Conservation (phyloP, 1,140 invertebrate species). For the Hylyphantes graminicola region DNA sequence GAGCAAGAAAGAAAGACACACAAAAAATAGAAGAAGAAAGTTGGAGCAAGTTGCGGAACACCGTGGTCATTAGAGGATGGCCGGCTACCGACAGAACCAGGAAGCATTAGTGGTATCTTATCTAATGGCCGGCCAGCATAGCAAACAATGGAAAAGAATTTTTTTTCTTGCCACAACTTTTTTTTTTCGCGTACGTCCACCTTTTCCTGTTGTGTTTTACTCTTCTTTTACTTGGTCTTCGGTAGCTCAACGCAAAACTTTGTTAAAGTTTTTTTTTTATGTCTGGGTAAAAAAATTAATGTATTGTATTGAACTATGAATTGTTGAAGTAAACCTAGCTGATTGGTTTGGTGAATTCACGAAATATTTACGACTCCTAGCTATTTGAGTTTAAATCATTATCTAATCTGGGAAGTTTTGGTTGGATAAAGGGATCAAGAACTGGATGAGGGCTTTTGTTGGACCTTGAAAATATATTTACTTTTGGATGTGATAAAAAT, state of each 20-base stretch:
- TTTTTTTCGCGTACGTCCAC: constrained; percentile 7
- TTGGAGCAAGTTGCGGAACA: constrained; percentile 59
- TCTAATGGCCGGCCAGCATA: constrained; percentile 54
- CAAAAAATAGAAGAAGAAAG: constrained; percentile 46
- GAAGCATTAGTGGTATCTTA: constrained; percentile 60
- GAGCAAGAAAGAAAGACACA: constrained; percentile 30
- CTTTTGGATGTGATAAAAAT: too few species aligned
- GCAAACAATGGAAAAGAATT: constrained; percentile 45
- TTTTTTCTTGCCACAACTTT: constrained; percentile 3
- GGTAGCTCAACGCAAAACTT: background rate
- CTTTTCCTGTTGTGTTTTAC: constrained; percentile 26
- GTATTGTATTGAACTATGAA: too few species aligned
- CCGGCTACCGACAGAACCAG: constrained; percentile 50
- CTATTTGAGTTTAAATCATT: too few species aligned
- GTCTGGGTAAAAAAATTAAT: too few species aligned
- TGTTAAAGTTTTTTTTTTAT: background rate
- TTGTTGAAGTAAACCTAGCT: too few species aligned
- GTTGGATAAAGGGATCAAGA: too few species aligned
- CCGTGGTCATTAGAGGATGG: constrained; percentile 43
- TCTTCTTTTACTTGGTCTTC: background rate
- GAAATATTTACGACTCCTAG: too few species aligned
- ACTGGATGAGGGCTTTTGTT: too few species aligned
- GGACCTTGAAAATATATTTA: too few species aligned
- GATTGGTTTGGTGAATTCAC: too few species aligned
- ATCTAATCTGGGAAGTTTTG: too few species aligned